Percentiles rank a stretch among this genome's conserved stretches.
phyloP scores from a whole-genome alignment of 2,888 invertebrate genomes.

The Drosophila pseudotakahashii region DNA sequence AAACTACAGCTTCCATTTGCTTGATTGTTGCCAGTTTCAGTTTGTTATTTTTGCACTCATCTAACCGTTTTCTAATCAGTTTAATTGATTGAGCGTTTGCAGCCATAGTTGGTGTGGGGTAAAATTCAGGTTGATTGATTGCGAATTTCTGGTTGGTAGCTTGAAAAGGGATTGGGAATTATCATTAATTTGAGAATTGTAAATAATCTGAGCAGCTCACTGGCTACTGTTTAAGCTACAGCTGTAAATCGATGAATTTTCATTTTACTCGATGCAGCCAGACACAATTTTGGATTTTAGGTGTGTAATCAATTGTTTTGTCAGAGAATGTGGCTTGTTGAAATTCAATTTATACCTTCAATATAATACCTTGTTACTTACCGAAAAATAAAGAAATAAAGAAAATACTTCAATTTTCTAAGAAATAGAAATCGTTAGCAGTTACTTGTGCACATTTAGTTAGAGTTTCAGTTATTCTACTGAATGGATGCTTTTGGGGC shows the following conservation, averaged over 20 bases:
- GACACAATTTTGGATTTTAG: too few species aligned
- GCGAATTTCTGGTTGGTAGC: background rate
- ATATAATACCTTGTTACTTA: too few species aligned
- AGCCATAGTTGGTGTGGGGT: background rate
- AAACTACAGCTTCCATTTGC: slow-evolving; percentile 30
- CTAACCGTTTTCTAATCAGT: slow-evolving; percentile 46
- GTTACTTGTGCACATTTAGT: background rate
- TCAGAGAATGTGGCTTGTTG: too few species aligned
- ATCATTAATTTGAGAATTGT: slow-evolving; percentile 15
- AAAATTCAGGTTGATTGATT: slow-evolving; percentile 18
- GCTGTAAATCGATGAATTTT: background rate
- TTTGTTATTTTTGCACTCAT: slow-evolving; percentile 6
- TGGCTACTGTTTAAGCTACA: background rate
- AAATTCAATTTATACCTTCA: too few species aligned
- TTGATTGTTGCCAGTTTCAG: slow-evolving; percentile 12
- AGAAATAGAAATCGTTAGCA: background rate
- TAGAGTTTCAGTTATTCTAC: background rate
- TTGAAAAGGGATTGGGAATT: background rate
- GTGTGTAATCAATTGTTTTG: too few species aligned
- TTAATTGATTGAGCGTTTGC: slow-evolving; percentile 48
- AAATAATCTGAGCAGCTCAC: background rate
- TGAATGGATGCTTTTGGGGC: background rate
- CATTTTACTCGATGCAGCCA: background rate
- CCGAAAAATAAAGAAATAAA: too few species aligned
- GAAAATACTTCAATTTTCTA: background rate